Evolutionary conservation across 2,888 invertebrate genomes (phyloP).

Genomic region (Odontothrips loti): DNA sequence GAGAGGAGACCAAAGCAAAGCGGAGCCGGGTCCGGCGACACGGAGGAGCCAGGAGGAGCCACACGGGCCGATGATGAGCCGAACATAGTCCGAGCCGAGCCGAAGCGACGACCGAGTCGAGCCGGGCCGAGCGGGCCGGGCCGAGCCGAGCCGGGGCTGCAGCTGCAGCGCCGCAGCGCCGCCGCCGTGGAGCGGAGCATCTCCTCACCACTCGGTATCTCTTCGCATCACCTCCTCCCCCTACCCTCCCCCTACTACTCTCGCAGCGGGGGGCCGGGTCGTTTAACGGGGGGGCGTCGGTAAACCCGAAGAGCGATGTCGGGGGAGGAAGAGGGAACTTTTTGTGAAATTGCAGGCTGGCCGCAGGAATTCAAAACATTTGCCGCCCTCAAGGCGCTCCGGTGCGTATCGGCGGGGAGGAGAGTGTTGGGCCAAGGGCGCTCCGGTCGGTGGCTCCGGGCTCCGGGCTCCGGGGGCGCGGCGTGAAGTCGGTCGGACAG

Average conservation of each 20-base stretch:
- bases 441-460: not conserved
- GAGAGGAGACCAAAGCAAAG: not conserved
- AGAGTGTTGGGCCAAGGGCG: not conserved
- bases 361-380: not conserved
- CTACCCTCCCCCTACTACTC: not conserved
- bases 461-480: not conserved
- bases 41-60: no score
- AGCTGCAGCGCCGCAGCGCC: not conserved
- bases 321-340: not conserved
- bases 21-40: not conserved
- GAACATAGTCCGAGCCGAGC: not conserved
- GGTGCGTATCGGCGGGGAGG: not conserved
- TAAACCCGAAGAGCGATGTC: no score
- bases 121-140: not conserved
- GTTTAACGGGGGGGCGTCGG: not conserved
- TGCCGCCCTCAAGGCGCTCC: not conserved
- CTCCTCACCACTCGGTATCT: not conserved
- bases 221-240: constrained; percentile 9
- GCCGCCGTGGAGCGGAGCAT: not conserved
- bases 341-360: not conserved
- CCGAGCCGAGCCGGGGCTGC: not conserved
- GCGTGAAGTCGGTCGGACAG: no score
- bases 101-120: not conserved
- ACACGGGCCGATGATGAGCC: constrained; percentile 6
- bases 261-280: not conserved